Conservation (phyloP, 2,113 vertebrate species). For the Atrichornis clamosus region DNA sequence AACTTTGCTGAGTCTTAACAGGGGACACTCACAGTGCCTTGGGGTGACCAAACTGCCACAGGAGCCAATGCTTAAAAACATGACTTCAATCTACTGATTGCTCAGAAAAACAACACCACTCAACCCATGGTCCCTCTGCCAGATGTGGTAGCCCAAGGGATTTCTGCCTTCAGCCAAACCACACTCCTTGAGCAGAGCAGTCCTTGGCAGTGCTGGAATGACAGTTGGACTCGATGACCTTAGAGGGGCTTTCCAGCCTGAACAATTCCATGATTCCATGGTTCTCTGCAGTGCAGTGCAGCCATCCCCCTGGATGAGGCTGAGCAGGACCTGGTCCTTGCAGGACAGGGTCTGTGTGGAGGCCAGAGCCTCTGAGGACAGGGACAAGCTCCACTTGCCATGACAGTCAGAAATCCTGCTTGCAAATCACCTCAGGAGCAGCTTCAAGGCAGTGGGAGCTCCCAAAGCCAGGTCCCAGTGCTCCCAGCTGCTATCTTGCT, state of each 20-base stretch:
- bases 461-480: not conserved
- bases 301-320: not conserved
- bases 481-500: not conserved
- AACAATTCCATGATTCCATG: not conserved
- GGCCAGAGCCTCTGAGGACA: not conserved
- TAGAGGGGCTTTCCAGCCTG: not conserved
- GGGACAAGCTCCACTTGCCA: not conserved
- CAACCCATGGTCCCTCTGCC: not conserved
- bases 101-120: not conserved
- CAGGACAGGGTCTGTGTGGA: not conserved
- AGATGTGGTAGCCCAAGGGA: not conserved
- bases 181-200: not conserved
- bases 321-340: not conserved
- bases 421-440: not conserved
- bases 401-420: not conserved
- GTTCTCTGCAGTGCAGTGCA: not conserved
- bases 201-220: not conserved
- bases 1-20: not conserved
- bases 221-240: rapidly evolving
- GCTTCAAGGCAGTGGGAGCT: not conserved
- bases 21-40: no score
- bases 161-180: not conserved
- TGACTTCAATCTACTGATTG: not conserved
- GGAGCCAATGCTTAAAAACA: not conserved
- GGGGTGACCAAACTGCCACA: not conserved